Conservation (phyloP, 1,140 invertebrate genomes). For the Tetranychus urticae region DNA sequence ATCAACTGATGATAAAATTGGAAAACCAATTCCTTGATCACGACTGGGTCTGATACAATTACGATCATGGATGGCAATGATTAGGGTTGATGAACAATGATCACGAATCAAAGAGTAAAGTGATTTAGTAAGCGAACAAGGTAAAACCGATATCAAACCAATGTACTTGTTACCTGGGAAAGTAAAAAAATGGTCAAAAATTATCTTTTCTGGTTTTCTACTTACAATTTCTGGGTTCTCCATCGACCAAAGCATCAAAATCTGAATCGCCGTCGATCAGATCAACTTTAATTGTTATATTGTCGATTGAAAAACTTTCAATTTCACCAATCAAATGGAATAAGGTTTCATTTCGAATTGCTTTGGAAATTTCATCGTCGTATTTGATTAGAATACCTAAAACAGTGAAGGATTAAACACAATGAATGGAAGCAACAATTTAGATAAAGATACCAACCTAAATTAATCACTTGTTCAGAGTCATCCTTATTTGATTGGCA, state of each 20-base stretch:
- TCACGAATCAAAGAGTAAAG: neutral
- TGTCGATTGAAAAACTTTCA: neutral
- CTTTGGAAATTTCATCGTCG: neutral
- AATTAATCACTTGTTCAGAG: too few relatives aligned
- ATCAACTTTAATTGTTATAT: neutral
- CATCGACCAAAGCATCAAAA: neutral
- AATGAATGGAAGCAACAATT: too few relatives aligned
- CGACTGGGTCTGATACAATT: constrained; percentile 7
- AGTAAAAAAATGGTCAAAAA: neutral
- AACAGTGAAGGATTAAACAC: neutral
- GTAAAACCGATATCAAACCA: neutral
- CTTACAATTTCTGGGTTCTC: constrained; percentile 1
- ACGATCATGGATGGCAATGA: constrained; percentile 5
- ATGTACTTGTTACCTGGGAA: constrained; percentile 1
- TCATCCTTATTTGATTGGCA: too few relatives aligned
- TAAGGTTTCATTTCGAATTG: neutral
- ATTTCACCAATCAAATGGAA: neutral
- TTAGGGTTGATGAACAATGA: constrained; percentile 2
- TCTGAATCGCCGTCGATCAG: neutral
- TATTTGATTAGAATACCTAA: neutral
- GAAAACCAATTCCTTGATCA: constrained; percentile 8
- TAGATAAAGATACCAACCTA: neutral
- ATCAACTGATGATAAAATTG: constrained; percentile 1
- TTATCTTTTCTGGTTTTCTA: neutral
- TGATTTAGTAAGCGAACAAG: neutral